Conservation (phyloP, 2,797 vertebrate genomes). For the Nyctalus aviator region DNA sequence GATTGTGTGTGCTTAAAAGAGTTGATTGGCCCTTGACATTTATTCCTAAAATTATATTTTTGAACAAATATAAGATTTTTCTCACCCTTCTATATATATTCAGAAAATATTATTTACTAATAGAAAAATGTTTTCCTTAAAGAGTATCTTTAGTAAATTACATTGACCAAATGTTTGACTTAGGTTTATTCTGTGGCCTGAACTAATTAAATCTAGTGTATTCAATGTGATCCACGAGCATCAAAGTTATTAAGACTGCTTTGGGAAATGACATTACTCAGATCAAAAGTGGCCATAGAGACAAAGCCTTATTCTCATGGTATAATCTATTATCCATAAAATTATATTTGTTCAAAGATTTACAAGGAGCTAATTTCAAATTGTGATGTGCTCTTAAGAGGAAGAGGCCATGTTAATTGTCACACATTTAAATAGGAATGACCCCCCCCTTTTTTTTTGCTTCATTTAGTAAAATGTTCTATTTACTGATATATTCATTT, state of each 20-base stretch:
- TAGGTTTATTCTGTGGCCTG: not conserved
- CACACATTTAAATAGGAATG: not conserved
- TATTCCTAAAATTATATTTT: constrained; percentile 4
- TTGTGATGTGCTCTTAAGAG: not conserved
- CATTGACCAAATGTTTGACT: not conserved
- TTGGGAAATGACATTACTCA: constrained; percentile 37
- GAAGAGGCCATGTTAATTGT: not conserved
- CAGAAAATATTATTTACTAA: not conserved
- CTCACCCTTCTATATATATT: not conserved
- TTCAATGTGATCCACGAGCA: not conserved
- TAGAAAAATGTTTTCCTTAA: not conserved
- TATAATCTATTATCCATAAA: not conserved
- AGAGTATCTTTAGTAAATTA: not conserved
- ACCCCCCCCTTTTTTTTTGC: not conserved
- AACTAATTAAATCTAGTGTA: not conserved
- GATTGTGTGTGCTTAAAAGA: not conserved
- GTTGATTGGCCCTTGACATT: not conserved
- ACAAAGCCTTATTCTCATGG: not conserved
- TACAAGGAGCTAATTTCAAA: not conserved
- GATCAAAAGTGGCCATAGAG: not conserved
- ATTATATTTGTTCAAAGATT: constrained; percentile 28
- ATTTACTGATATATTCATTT: not conserved
- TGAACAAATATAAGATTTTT: not conserved
- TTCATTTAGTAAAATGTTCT: not conserved
- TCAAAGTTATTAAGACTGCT: not conserved